A percentile compares a stretch with the other conserved stretches of the same genome.
Conservation (phyloP, 30 jellyfish, hydroid and myxozoan species). For the Aurelia aurita complex sp. Pacific region DNA sequence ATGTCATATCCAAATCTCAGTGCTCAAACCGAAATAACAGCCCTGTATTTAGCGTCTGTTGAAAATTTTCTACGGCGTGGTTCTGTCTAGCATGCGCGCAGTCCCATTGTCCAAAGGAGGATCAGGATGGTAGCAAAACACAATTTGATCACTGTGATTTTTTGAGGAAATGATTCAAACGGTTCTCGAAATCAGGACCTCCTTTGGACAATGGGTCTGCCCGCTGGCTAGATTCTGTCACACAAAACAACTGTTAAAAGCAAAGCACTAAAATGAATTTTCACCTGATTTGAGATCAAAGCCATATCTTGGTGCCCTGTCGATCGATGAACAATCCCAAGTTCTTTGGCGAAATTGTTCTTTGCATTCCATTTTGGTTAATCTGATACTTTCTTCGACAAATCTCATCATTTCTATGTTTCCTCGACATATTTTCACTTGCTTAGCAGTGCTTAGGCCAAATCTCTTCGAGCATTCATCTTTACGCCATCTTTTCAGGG, state of each 20-base stretch:
- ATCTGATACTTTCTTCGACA: constrained; percentile 49
- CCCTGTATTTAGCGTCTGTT: too few species aligned
- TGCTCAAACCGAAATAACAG: constrained; percentile 28
- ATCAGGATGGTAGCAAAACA: too few species aligned
- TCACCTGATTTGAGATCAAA: constrained; percentile 81
- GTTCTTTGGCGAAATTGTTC: constrained; percentile 59
- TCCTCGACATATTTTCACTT: constrained; percentile 59
- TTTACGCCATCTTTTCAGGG: constrained; percentile 40
- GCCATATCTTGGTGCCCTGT: constrained; percentile 79
- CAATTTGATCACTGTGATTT: too few species aligned
- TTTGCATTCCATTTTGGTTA: constrained; percentile 84
- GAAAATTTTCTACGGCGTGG: too few species aligned
- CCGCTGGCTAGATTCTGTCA: too few species aligned
- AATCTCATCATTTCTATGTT: constrained; percentile 75
- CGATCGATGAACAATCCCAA: constrained; percentile 89
- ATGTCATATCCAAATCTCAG: constrained; percentile 75
- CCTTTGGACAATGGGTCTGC: too few species aligned
- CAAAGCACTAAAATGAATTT: too few species aligned
- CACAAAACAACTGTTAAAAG: too few species aligned
- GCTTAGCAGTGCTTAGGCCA: constrained; percentile 74
- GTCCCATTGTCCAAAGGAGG: too few species aligned
- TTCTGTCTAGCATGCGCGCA: too few species aligned
- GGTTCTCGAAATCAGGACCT: too few species aligned
- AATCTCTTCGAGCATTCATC: constrained; percentile 59
- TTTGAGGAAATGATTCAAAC: too few species aligned